Evolutionary conservation across 2,113 vertebrate species (phyloP).

Genomic region (Epinephelus fuscoguttatus): DNA sequence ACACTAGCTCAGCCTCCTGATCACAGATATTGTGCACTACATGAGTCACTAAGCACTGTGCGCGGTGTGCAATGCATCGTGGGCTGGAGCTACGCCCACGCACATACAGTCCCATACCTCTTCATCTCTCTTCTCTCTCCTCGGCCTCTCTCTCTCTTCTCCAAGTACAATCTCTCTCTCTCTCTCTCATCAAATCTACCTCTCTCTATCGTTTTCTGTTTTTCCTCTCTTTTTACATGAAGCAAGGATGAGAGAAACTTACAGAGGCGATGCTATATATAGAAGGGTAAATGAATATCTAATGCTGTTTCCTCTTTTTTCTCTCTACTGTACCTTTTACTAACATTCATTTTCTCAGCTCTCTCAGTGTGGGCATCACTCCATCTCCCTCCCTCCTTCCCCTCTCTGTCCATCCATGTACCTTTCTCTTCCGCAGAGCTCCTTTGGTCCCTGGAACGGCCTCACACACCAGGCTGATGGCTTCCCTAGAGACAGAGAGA

Average conservation of each 20-base stretch:
- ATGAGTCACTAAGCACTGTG: conserved; percentile 86
- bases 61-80: conserved; percentile 81
- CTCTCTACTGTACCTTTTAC: conserved; percentile 36
- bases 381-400: conserved; percentile 24
- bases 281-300: conserved; percentile 70
- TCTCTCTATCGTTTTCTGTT: conserved; percentile 27
- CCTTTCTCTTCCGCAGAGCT: conserved; percentile 97
- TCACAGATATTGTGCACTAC: conserved; percentile 83
- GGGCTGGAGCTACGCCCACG: conserved; percentile 82
- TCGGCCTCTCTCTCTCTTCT: conserved; percentile 47
- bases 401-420: conserved; percentile 72
- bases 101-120: conserved; percentile 75
- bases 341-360: conserved; percentile 46
- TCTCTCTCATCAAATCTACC: conserved; percentile 29
- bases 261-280: conserved; percentile 65
- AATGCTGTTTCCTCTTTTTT: conserved; percentile 56
- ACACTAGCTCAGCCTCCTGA: conserved; percentile 73
- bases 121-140: conserved; percentile 64
- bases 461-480: conserved; percentile 97
- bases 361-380: conserved; percentile 22
- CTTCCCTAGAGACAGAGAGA: conserved; percentile 87
- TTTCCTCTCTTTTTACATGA: conserved; percentile 57
- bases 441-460: conserved; percentile 94
- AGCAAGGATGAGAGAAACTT: conserved; percentile 45
- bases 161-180: conserved; percentile 43